A percentile compares a stretch with the other conserved stretches of the same genome.
phyloP scores from a whole-genome alignment of 2,888 invertebrate species.

The Lochmaea capreae region DNA sequence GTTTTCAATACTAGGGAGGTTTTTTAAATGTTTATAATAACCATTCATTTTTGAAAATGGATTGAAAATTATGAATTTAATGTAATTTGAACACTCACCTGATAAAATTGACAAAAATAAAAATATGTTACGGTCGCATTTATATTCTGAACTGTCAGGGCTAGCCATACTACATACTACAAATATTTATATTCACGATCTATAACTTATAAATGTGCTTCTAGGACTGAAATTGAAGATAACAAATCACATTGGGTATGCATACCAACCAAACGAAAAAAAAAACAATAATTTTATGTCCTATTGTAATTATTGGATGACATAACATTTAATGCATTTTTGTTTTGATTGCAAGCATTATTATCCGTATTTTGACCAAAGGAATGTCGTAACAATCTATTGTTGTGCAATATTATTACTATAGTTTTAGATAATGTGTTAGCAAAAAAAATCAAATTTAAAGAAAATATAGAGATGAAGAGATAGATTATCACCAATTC shows the following conservation, averaged over 20 bases:
- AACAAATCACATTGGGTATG: background rate
- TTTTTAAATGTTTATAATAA: background rate
- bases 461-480: too few species aligned
- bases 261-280: background rate
- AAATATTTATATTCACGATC: background rate
- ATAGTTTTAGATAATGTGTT: too few species aligned
- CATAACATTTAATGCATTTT: too few species aligned
- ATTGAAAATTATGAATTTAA: background rate
- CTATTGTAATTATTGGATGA: background rate
- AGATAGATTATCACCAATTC: too few species aligned
- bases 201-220: background rate
- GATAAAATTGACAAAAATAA: constrained; percentile 1
- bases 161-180: background rate
- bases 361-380: too few species aligned
- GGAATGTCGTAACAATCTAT: too few species aligned
- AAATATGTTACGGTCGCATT: background rate
- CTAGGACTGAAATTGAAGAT: background rate
- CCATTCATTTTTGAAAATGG: too few species aligned
- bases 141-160: background rate
- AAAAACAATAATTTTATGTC: background rate
- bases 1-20: background rate
- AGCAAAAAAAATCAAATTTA: too few species aligned
- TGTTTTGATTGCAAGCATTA: too few species aligned
- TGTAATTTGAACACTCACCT: background rate
- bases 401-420: too few species aligned